Evolutionary conservation across 2,113 vertebrate species (phyloP).

Genomic region (Clinocottus analis): DNA sequence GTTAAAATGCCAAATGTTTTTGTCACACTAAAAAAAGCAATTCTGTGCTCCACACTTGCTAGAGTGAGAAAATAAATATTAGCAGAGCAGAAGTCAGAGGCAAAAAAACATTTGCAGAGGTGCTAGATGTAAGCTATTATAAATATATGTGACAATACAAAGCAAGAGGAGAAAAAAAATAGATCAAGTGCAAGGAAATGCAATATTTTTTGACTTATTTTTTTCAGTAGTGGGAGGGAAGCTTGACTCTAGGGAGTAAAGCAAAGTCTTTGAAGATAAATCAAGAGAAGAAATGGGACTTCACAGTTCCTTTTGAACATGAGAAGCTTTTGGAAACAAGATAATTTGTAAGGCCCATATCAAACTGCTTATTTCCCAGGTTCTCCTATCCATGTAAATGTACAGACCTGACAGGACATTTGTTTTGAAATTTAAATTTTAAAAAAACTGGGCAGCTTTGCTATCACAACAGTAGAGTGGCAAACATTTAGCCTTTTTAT

Average conservation of each 20-base stretch:
- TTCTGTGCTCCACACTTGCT: conserved; percentile 30
- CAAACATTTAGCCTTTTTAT: conserved; percentile 41
- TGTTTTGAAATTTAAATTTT: background rate
- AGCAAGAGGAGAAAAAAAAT: conserved; percentile 28
- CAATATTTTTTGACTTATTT: conserved; percentile 58
- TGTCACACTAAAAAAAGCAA: conserved; percentile 43
- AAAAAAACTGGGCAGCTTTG: conserved; percentile 4
- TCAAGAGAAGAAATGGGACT: conserved; percentile 35
- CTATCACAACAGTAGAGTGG: background rate
- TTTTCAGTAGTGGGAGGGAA: conserved; percentile 53
- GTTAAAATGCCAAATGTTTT: conserved; percentile 59
- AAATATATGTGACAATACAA: conserved; percentile 73
- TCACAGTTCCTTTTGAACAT: conserved; percentile 41
- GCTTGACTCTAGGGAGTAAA: conserved; percentile 52
- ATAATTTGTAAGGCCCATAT: conserved; percentile 1
- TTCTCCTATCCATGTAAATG: background rate
- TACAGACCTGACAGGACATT: background rate
- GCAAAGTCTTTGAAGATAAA: conserved; percentile 67
- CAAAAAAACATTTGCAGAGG: conserved; percentile 19
- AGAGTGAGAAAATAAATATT: conserved; percentile 46
- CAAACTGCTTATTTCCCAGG: background rate
- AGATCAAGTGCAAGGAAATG: conserved; percentile 35
- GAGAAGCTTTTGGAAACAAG: conserved; percentile 28
- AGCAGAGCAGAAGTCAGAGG: conserved; percentile 57
- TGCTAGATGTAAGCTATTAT: conserved; percentile 57